Base-by-base conservation (phyloP, 2,797 vertebrate species). In the Coregonus sp. region DNA sequence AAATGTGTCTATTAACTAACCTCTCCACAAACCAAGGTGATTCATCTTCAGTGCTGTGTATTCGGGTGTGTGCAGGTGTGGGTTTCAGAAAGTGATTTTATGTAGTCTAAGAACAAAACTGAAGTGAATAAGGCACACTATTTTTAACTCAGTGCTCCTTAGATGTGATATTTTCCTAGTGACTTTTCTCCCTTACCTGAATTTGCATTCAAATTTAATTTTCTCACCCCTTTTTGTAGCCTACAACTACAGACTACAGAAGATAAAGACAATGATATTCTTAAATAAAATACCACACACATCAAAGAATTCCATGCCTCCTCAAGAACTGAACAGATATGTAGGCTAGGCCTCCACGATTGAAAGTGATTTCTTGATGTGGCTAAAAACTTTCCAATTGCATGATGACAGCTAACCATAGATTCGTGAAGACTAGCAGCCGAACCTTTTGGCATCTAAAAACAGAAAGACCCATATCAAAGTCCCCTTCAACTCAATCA, bases 401-500 rank as follows among this genome's bases (percentile, higher is more conserved):
- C 63, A 37, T 16, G 70, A 61, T 92, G 90, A 92, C 89, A 92
- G 89, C 87, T 89, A 84, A 84, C 83, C 11, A 47, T 65, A 86
- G 82, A 89, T 88, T 92, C 87, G 85, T 86, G 84, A 86, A 89
- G 88, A 83, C 86, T 81, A 86, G 81, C 69, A 84, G 87, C 84
- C 84, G 92, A 93, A 93, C 87, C 86, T 75, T 29, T 79, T 81
- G 90, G 86, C 86, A 90, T 87, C 80, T 77, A 80, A 84, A 89
- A 89, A 90, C 81, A 93, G 84, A 86, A 88, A 89, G 89, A 87
- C 87, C 79, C 76, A 86, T 94, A 94, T 94, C 94, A 95, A 95
- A 94, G 92, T 91, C 88, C 78, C 86, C 90, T 93, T 93, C 93
- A 91, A 88, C 90, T 93, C 91, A 87, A 90, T 95, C 91, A 92